Conservation (phyloP, 2,113 vertebrate genomes). For the Elaphurus davidianus region DNA sequence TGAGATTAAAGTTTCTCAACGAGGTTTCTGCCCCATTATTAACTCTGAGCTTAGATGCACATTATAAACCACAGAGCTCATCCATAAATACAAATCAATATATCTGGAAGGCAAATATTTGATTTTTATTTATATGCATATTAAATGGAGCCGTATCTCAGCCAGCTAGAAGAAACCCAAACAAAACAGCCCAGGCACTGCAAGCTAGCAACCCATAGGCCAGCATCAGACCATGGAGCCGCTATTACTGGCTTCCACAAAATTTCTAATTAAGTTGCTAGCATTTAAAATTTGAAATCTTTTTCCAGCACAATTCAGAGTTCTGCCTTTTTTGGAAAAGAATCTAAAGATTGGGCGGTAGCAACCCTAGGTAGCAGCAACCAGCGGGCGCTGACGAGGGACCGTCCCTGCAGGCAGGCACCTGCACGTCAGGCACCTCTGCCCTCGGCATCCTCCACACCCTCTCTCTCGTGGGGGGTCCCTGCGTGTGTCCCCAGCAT, state of each 20-base stretch:
- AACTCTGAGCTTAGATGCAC: background rate
- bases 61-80: background rate
- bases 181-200: background rate
- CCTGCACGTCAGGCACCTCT: rapidly evolving
- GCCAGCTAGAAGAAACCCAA: background rate
- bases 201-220: background rate
- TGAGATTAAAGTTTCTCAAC: slow-evolving; percentile 17
- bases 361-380: rapidly evolving
- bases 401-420: background rate
- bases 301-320: background rate
- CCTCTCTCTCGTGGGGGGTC: background rate
- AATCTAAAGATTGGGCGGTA: background rate
- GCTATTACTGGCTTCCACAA: background rate
- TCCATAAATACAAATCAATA: slow-evolving; percentile 40
- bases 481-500: background rate
- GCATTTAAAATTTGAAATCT: background rate
- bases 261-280: background rate
- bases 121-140: background rate
- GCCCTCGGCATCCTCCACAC: background rate
- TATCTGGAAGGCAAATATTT: background rate
- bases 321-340: background rate
- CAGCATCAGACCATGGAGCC: rapidly evolving
- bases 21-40: background rate
- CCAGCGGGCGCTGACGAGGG: rapidly evolving
- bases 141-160: background rate